phyloP scores from a whole-genome alignment of 2,797 vertebrate species.

The Mus spretus region DNA sequence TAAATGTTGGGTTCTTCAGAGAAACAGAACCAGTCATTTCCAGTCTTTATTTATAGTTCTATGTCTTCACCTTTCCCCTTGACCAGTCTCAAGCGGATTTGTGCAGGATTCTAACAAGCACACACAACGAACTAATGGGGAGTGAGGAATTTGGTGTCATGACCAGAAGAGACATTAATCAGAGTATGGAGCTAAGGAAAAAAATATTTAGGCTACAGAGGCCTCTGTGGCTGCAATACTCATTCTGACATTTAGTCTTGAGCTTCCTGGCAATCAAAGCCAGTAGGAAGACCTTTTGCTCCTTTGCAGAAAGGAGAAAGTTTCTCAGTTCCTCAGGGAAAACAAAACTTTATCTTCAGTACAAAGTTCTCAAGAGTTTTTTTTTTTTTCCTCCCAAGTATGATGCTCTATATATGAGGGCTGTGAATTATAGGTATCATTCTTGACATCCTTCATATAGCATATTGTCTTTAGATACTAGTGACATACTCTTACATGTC shows the following conservation, averaged over 20 bases:
- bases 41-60: slow-evolving; percentile 12
- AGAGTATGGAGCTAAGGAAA: not conserved
- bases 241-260: slow-evolving; percentile 41
- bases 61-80: not conserved
- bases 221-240: not conserved
- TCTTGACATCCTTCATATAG: slow-evolving; percentile 6
- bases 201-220: not conserved
- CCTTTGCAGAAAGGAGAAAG: slow-evolving; percentile 14
- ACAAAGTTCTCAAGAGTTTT: slow-evolving; percentile 10
- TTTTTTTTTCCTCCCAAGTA: not conserved
- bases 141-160: slow-evolving; percentile 30
- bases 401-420: not conserved
- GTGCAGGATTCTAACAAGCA: slow-evolving; percentile 16
- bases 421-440: not conserved
- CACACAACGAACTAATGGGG: slow-evolving; percentile 28
- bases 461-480: slow-evolving; percentile 22
- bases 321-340: slow-evolving; percentile 8
- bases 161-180: slow-evolving; percentile 14
- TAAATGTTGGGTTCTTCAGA: not conserved
- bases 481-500: not conserved
- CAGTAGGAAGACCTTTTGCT: slow-evolving; percentile 32
- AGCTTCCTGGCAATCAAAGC: slow-evolving; percentile 53
- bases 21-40: not conserved
- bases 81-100: not conserved
- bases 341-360: slow-evolving; percentile 38